Percentiles rank a stretch among this genome's conserved stretches.
These are phyloP conservation scores for Oncorhynchus nerka DNA, from an alignment of 2,113 vertebrate genomes.

Conservation along the genomic window DNA sequence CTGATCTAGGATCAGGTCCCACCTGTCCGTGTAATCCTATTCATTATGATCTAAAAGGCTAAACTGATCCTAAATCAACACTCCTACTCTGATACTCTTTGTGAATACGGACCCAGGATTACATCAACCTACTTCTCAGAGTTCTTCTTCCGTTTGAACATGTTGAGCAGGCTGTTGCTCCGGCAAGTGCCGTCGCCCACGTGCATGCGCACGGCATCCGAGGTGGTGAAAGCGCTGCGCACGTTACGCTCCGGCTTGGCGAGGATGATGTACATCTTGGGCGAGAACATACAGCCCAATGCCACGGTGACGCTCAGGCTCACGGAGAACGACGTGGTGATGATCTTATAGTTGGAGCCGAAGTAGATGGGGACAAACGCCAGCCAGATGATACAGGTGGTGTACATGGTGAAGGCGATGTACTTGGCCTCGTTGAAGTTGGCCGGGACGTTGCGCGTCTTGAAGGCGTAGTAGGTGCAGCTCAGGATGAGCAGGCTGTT, in stretches of 20 bases:
- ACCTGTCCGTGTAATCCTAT: no score
- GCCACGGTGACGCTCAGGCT: slow-evolving; percentile 97
- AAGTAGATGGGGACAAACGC: slow-evolving; percentile 98
- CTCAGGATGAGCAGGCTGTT: slow-evolving; percentile 96
- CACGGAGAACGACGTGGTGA: slow-evolving; percentile 96
- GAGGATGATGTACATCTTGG: slow-evolving; percentile 98
- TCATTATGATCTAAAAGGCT: no score
- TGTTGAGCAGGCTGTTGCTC: slow-evolving; percentile 93
- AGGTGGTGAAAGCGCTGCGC: slow-evolving; percentile 98
- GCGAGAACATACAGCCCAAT: slow-evolving; percentile 97
- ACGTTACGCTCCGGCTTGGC: slow-evolving; percentile 96
- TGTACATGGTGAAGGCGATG: slow-evolving; percentile 99
- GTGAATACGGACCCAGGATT: not conserved
- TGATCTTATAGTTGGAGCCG: slow-evolving; percentile 99
- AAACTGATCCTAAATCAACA: no score
- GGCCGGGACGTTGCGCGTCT: slow-evolving; percentile 96
- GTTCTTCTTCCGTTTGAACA: slow-evolving; percentile 97
- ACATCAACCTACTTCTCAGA: slow-evolving; percentile 83
- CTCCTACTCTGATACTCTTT: no score
- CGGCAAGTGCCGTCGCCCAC: slow-evolving; percentile 94
- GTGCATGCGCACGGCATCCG: slow-evolving; percentile 97
- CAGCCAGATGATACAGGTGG: slow-evolving; percentile 98
- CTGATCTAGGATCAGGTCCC: no score
- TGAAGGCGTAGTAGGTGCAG: slow-evolving; percentile 98
- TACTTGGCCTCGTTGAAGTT: slow-evolving; percentile 99